Evolutionary conservation across 2,113 vertebrate species (phyloP), one percentile per base, ranked within the genome.

Genomic region (Phalacrocorax aristotelis): DNA sequence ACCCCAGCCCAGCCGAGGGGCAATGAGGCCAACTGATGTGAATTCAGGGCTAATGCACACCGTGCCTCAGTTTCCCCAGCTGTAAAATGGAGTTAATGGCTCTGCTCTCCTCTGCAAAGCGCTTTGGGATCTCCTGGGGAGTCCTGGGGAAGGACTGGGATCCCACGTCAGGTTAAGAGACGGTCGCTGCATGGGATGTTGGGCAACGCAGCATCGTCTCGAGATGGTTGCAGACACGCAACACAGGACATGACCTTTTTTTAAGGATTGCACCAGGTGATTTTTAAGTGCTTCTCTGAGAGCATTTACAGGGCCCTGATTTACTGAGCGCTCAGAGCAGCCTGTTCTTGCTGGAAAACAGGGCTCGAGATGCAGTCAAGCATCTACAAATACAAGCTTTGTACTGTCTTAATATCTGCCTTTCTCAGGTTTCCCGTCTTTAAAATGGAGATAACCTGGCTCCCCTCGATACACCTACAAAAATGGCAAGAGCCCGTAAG

Each of bases 321-420:
- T 95, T 96, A 93, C 60, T 32, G 84, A 78, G 94, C 4, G 11
- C 83, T 85, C 83, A 34, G 75, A 93, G 95, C 91, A 90, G 79
- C 76, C 76, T 64, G 62, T 52, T 91, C 89, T 38, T 32, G 6
- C 71, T 57, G 76, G 68, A 65, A 80, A 95, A 65, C 78, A 62
- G 82, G 18, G 27, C 78, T 93, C 6, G 11, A 61, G 38, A 10
- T 34, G 93, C 64, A 90, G 72, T 40, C 62, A 46, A 83, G 74
- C 81, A 66, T 57, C 77, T 36, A 52, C 68, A 58, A 81, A 81
- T 11, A 77, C 60, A 10, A 62, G 69, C 34, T 57, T 29, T 70
- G 72, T 23, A 1, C 49, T 46, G 23, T 10, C 54, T 55, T 70
- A 60, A 79, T 86, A 75, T 61, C 76, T 68, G 83, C 51, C 30